A percentile compares a stretch with the other conserved stretches of the same genome.
Conservation (phyloP, 2,113 vertebrate genomes). For the Sylvilagus bachmani region DNA sequence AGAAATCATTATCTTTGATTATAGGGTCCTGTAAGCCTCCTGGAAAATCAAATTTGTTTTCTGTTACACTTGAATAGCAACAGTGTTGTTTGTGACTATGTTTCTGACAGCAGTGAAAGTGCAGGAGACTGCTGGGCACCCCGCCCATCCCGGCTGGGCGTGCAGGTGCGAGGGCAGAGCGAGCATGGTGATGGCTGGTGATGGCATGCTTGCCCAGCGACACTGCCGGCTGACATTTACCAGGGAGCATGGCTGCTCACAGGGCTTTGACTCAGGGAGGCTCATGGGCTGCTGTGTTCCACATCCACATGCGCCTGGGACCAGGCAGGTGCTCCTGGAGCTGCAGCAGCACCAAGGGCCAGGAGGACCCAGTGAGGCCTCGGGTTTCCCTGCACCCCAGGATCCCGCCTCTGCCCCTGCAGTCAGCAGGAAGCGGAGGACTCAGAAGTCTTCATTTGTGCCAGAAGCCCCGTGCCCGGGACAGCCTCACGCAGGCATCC, state of each 20-base stretch:
- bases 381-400: too few species aligned
- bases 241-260: not conserved
- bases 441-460: not conserved
- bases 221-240: not conserved
- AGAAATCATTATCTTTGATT: not conserved
- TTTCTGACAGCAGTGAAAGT: not conserved
- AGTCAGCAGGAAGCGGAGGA: rapidly evolving
- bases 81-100: not conserved
- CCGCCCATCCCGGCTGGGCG: too few species aligned
- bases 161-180: too few species aligned
- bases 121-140: too few species aligned
- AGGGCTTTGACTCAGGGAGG: not conserved
- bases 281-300: not conserved
- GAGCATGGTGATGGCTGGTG: too few species aligned
- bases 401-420: too few species aligned
- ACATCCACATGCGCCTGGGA: rapidly evolving
- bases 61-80: slow-evolving; percentile 3
- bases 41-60: not conserved
- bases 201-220: too few species aligned
- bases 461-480: not conserved
- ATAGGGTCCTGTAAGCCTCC: not conserved
- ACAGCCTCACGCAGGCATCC: not conserved
- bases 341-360: not conserved
- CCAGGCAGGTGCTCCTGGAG: not conserved
- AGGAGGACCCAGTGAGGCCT: not conserved